These are phyloP conservation scores for Hyperopisus bebe DNA, from an alignment of 2,113 vertebrate species.

Conservation along the genomic window DNA sequence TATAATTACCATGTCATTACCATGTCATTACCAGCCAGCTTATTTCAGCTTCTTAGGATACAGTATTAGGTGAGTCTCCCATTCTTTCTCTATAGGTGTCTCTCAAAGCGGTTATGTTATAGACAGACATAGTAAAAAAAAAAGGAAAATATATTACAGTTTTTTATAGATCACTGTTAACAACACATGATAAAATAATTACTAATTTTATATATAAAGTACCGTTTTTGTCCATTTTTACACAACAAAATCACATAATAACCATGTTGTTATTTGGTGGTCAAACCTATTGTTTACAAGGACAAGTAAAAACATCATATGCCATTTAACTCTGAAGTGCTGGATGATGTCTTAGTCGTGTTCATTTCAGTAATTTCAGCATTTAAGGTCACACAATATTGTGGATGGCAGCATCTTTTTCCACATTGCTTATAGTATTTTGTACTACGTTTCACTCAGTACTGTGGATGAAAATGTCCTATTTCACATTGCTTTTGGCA, in stretches of 20 bases:
- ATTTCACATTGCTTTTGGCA: neutral
- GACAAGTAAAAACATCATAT: neutral
- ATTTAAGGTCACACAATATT: neutral
- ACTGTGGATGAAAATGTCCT: neutral
- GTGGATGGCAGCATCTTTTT: neutral
- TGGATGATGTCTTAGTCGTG: neutral
- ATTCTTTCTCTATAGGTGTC: neutral
- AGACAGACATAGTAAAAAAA: neutral
- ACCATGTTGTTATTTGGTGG: neutral
- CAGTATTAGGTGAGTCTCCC: conserved; percentile 42
- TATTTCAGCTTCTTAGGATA: neutral
- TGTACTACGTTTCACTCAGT: neutral
- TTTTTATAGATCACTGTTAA: neutral
- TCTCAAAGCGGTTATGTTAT: neutral
- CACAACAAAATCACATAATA: neutral
- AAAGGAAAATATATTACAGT: neutral
- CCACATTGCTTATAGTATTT: neutral
- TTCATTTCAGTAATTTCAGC: neutral
- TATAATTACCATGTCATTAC: conserved; percentile 57
- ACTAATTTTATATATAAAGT: neutral
- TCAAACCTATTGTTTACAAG: neutral
- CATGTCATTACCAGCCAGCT: conserved; percentile 55
- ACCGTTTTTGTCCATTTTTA: neutral
- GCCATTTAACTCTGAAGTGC: neutral
- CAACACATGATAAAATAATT: neutral